Percentiles rank a stretch among this genome's conserved stretches.
Evolutionary conservation across 2,888 invertebrate species (phyloP).

Genomic region (Andrena bucephala): DNA sequence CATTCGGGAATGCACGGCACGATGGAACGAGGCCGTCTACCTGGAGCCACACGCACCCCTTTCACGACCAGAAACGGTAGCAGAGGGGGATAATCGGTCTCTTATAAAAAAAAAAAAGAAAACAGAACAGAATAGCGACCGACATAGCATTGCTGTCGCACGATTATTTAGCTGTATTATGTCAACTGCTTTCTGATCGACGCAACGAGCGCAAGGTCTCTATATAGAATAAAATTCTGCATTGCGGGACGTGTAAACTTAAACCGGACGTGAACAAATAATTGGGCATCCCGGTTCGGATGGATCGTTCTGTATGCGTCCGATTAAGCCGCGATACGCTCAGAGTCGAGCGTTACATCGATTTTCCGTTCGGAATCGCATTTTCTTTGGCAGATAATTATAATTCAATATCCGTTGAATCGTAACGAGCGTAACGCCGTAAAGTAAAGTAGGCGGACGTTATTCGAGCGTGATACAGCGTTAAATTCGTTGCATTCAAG

Average conservation of each 20-base stretch:
- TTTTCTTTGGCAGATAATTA: slow-evolving; percentile 27
- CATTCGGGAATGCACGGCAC: slow-evolving; percentile 67
- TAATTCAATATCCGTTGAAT: slow-evolving; percentile 16
- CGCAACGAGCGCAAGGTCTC: neutral
- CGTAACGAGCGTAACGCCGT: slow-evolving; percentile 5
- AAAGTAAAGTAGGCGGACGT: slow-evolving; percentile 29
- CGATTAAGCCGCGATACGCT: neutral
- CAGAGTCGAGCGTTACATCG: neutral
- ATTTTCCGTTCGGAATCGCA: slow-evolving; percentile 15
- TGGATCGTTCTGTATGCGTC: neutral
- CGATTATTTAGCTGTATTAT: slow-evolving; percentile 16
- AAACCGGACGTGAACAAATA: neutral
- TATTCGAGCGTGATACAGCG: slow-evolving; percentile 10
- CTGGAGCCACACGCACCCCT: slow-evolving; percentile 75
- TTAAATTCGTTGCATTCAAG: slow-evolving; percentile 44
- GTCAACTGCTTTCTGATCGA: neutral
- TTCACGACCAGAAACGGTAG: neutral
- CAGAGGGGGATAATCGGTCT: slow-evolving; percentile 37
- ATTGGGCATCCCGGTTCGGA: neutral
- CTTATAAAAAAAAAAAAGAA: neutral
- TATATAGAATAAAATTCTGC: neutral
- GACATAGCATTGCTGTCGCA: slow-evolving; percentile 14
- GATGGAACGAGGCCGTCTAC: slow-evolving; percentile 68
- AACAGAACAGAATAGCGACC: slow-evolving; percentile 25
- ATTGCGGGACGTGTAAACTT: neutral